These are phyloP conservation scores for Phaedon cochleariae DNA, from an alignment of 2,888 invertebrate genomes.

Conservation along the genomic window DNA sequence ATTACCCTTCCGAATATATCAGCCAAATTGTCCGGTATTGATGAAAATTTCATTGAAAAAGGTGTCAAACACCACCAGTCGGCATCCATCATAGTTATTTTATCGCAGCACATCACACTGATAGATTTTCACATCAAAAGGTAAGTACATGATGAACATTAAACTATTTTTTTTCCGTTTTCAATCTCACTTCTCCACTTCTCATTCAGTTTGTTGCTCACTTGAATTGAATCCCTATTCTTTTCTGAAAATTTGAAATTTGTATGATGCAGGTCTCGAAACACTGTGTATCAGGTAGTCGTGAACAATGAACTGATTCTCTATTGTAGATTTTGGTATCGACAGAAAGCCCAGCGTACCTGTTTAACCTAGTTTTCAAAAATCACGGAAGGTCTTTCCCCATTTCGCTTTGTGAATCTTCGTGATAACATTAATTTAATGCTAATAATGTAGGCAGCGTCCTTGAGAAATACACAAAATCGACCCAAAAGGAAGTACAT, in stretches of 20 bases:
- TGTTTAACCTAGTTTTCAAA: not conserved
- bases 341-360: not conserved
- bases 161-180: not conserved
- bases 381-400: not conserved
- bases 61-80: slow-evolving; percentile 44
- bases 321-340: not conserved
- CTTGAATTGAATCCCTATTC: too few relatives aligned
- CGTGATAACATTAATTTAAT: not conserved
- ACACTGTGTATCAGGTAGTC: not conserved
- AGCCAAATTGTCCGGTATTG: slow-evolving; percentile 42
- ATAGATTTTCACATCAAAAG: too few relatives aligned
- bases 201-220: too few relatives aligned
- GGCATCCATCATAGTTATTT: slow-evolving; percentile 20
- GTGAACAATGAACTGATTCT: not conserved
- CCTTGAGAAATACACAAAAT: not conserved
- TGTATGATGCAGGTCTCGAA: not conserved
- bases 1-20: slow-evolving; percentile 41
- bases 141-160: too few relatives aligned
- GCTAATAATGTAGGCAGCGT: not conserved
- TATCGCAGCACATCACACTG: not conserved
- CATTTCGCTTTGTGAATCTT: not conserved
- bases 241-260: too few relatives aligned
- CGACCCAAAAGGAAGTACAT: too few relatives aligned
- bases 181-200: too few relatives aligned
- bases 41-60: slow-evolving; percentile 18